These are phyloP conservation scores for Strix aluco DNA, from an alignment of 2,113 vertebrate genomes.

Conservation along the genomic window DNA sequence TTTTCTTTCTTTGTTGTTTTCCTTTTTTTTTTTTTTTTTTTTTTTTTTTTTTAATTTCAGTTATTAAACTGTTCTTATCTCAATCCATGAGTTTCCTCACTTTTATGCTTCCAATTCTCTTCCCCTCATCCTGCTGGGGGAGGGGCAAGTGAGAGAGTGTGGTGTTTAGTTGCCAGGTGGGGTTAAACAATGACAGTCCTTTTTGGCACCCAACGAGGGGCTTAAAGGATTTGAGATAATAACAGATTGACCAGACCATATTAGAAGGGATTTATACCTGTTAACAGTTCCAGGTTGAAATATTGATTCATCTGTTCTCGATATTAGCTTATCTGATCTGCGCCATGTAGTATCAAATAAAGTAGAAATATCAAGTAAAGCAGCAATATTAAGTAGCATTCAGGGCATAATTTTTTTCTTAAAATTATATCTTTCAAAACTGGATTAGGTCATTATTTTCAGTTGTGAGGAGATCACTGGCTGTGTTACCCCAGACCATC, in stretches of 20 bases:
- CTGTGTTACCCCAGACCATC: background rate
- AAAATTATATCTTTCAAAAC: background rate
- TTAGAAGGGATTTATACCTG: too few relatives aligned
- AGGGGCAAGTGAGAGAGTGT: too few relatives aligned
- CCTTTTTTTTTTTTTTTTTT: accelerated
- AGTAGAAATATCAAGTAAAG: background rate
- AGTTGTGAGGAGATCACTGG: background rate
- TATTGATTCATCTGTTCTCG: too few relatives aligned
- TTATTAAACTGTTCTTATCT: background rate
- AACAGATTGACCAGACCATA: too few relatives aligned
- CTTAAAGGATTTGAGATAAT: too few relatives aligned
- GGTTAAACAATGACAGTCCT: too few relatives aligned
- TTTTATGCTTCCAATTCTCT: background rate
- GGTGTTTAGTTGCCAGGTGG: too few relatives aligned
- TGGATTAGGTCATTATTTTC: background rate
- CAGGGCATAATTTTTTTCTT: background rate
- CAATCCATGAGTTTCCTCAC: background rate
- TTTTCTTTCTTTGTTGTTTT: background rate
- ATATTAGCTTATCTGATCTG: too few relatives aligned
- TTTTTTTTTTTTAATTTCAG: background rate
- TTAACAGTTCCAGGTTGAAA: too few relatives aligned
- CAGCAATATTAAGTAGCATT: background rate
- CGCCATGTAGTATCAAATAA: too few relatives aligned
- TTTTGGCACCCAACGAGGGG: too few relatives aligned
- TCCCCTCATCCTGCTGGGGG: too few relatives aligned